These are phyloP conservation scores for Leucophenga maculata DNA, from an alignment of 2,888 invertebrate genomes.

Conservation along the genomic window DNA sequence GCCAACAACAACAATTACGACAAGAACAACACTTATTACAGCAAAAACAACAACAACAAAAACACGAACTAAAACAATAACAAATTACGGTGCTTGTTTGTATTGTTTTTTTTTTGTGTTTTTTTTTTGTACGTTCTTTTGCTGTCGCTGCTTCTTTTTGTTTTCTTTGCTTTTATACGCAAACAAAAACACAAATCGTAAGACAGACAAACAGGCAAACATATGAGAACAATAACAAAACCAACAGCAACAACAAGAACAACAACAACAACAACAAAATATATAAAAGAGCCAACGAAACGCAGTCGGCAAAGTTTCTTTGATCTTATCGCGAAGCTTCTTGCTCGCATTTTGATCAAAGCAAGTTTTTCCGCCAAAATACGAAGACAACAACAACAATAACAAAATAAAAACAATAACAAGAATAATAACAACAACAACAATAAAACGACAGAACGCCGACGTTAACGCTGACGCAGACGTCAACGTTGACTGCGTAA, in stretches of 20 bases:
- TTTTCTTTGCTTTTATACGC: neutral
- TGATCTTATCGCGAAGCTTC: constrained; percentile 73
- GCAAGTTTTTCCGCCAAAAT: constrained; percentile 72
- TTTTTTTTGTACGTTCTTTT: constrained; percentile 6
- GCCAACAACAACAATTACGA: neutral
- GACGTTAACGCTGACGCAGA: constrained; percentile 27
- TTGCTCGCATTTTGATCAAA: constrained; percentile 74
- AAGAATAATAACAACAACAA: constrained; percentile 42
- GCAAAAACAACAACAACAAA: constrained; percentile 3
- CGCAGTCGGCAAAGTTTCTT: constrained; percentile 70
- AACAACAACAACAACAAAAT: constrained; percentile 42
- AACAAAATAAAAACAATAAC: constrained; percentile 4
- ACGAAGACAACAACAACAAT: constrained; percentile 38
- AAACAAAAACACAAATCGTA: constrained; percentile 44
- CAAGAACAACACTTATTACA: neutral
- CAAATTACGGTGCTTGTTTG: constrained; percentile 20
- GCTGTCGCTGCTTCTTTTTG: neutral
- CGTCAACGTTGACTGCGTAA: constrained; percentile 16
- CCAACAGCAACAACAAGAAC: constrained; percentile 45
- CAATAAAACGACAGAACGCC: constrained; percentile 23
- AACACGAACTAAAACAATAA: constrained; percentile 14
- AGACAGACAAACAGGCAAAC: constrained; percentile 66
- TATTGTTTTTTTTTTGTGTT: constrained; percentile 8
- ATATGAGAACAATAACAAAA: constrained; percentile 59
- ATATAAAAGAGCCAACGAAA: constrained; percentile 37